Evolutionary conservation across 2,113 vertebrate species (phyloP), one percentile per base, ranked within the genome.

Genomic region (Xenotilapia leptura): DNA sequence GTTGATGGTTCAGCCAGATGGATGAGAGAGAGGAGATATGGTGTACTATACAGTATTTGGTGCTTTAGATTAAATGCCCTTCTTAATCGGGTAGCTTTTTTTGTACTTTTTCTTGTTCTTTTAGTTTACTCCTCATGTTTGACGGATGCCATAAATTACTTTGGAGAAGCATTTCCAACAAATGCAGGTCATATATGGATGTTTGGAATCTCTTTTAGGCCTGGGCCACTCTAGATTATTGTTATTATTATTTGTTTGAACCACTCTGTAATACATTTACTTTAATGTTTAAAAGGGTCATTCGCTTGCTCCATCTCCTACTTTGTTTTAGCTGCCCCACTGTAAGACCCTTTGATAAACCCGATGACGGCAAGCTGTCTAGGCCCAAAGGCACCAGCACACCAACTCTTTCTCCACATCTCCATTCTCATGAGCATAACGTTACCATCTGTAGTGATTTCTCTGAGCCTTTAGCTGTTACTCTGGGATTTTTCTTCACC

Each of bases 1-100:
- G 73, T 87, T 89, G 84, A 83, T 84, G 12, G 80, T 89, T 88
- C 19, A 26, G 90, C 60, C 92, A 89, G 91, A 93, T 90, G 90
- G 92, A 80, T 56, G 80, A 88, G 88, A 54, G 83, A 83, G 90
- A 55, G 62, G 33, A 91, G 90, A 88, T 77, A 9, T 19, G 83
- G 26, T 15, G 26, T 5, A 5, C 5, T 17, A 19, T 31, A 49
- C 9, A 12, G 1, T 13, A 13, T 33, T 19, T 31, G 9, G 49
- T n/a, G 10, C 2, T 33, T 2, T 51, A 31, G 73, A 77, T 51
- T 9, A 51, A 13, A 51, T 51, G 2, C 56, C 8, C 56, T 40
- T 45, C 36, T 36, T 65, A 83, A 19, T 82, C 19, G 38, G 33
- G 26, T 47, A 12, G 36, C 83, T 14, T 8, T 31, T 54, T 19